These are phyloP conservation scores for Bellardia pandia DNA, from an alignment of 2,888 invertebrate genomes.

Conservation along the genomic window DNA sequence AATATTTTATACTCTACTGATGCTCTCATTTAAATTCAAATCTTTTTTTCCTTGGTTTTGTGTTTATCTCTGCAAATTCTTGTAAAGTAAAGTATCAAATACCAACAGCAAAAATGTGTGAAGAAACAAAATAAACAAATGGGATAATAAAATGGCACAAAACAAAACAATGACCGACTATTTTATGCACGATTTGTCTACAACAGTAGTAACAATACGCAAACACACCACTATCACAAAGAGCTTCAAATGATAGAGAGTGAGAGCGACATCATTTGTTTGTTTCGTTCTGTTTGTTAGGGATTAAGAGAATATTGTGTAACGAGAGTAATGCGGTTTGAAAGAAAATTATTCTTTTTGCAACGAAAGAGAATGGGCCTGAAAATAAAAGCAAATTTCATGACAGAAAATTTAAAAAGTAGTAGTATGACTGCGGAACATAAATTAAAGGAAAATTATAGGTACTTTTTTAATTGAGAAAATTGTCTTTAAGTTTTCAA, in stretches of 20 bases:
- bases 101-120: neutral
- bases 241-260: neutral
- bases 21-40: slow-evolving; percentile 41
- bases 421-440: no score
- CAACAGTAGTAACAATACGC: slow-evolving; percentile 10
- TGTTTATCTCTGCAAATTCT: slow-evolving; percentile 31
- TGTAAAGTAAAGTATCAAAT: neutral
- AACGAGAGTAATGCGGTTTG: neutral
- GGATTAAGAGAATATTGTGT: slow-evolving; percentile 1
- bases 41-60: neutral
- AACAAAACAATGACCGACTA: slow-evolving; percentile 57
- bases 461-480: no score
- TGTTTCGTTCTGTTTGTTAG: neutral
- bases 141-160: slow-evolving; percentile 56
- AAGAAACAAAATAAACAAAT: slow-evolving; percentile 51
- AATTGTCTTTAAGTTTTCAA: no score
- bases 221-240: neutral
- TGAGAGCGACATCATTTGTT: neutral
- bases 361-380: no score
- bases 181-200: slow-evolving; percentile 66
- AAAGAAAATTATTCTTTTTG: no score
- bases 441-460: no score
- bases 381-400: no score
- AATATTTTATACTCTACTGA: neutral
- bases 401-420: no score